Evolutionary conservation across 2,113 vertebrate species (phyloP).

Genomic region (Loxodonta africana): DNA sequence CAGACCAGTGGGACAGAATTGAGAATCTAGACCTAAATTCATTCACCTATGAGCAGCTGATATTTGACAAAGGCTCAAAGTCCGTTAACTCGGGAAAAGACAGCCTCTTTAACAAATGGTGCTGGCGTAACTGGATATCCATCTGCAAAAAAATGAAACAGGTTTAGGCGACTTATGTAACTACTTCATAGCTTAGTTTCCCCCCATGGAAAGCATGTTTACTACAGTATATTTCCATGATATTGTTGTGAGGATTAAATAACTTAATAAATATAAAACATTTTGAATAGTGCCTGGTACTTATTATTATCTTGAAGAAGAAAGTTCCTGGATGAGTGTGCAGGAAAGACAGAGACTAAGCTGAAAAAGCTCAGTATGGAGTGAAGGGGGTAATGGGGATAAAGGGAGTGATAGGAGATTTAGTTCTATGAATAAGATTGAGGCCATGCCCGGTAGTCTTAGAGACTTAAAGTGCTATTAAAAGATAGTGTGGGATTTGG

Average conservation of each 20-base stretch:
- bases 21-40: too few species aligned
- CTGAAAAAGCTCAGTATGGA: not conserved
- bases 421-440: not conserved
- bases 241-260: not conserved
- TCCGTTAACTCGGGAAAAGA: not conserved
- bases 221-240: not conserved
- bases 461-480: not conserved
- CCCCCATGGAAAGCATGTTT: not conserved
- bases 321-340: not conserved
- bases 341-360: not conserved
- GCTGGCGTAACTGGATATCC: too few species aligned
- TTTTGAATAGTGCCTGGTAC: too few species aligned
- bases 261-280: too few species aligned
- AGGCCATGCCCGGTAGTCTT: not conserved
- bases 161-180: not conserved
- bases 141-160: too few species aligned
- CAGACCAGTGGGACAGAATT: too few species aligned
- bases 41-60: too few species aligned
- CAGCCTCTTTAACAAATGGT: too few species aligned
- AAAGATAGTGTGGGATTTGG: not conserved
- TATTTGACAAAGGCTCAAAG: too few species aligned
- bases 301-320: not conserved
- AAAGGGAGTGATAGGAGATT: not conserved
- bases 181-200: not conserved
- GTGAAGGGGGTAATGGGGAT: not conserved